Evolutionary conservation across 1,140 invertebrate genomes (phyloP).

Genomic region (Drosophila bipectinata): DNA sequence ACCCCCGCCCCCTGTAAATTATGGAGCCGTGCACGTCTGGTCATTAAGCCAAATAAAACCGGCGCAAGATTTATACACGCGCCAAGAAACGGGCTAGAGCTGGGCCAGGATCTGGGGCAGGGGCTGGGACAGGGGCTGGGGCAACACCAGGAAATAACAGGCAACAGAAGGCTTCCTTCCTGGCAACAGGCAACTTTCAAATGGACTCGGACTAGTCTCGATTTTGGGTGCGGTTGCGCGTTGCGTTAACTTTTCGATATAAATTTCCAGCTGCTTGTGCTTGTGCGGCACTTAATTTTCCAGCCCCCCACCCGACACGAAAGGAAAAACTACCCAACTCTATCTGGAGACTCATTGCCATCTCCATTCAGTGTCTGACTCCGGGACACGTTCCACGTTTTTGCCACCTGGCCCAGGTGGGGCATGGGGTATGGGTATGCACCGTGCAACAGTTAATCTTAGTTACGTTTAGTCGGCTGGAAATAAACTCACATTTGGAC

Average conservation of each 20-base stretch:
- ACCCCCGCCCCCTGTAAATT: slow-evolving; percentile 67
- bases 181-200: slow-evolving; percentile 29
- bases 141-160: slow-evolving; percentile 30
- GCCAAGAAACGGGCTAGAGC: slow-evolving; percentile 42
- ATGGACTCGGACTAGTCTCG: slow-evolving; percentile 39
- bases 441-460: slow-evolving; percentile 79
- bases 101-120: slow-evolving; percentile 9
- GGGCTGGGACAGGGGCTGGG: neutral
- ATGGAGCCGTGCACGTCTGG: slow-evolving; percentile 82
- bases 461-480: slow-evolving; percentile 74
- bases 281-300: slow-evolving; percentile 63
- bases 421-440: slow-evolving; percentile 28
- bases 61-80: slow-evolving; percentile 81
- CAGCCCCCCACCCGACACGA: neutral
- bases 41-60: slow-evolving; percentile 84
- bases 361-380: slow-evolving; percentile 29
- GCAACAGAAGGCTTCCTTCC: slow-evolving; percentile 39
- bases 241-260: slow-evolving; percentile 75
- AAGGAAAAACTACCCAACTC: slow-evolving; percentile 4
- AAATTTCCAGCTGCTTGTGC: slow-evolving; percentile 61
- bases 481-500: slow-evolving; percentile 77
- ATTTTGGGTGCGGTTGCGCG: slow-evolving; percentile 56
- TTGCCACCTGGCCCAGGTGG: slow-evolving; percentile 34
- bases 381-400: slow-evolving; percentile 50
- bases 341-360: slow-evolving; percentile 15